Evolutionary conservation across 2,888 invertebrate species (phyloP).

Genomic region (Apodemia mormo): DNA sequence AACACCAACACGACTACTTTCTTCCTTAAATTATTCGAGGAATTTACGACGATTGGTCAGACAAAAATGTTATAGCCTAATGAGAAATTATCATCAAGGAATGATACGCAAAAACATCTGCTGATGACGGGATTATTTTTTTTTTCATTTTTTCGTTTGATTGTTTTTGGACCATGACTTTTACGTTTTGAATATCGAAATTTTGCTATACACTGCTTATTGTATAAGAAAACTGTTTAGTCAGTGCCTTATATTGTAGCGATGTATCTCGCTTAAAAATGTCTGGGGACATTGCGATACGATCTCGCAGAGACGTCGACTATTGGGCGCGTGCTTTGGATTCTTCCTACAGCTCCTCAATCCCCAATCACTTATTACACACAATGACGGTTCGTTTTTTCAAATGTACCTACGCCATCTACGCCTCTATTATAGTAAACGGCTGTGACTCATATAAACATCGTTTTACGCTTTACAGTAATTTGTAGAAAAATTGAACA

Average conservation of each 20-base stretch:
- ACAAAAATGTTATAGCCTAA: conserved; percentile 80
- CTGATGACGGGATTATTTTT: conserved; percentile 49
- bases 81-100: conserved; percentile 80
- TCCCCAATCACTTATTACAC: conserved; percentile 73
- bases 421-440: conserved; percentile 73
- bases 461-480: conserved; percentile 51
- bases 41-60: conserved; percentile 77
- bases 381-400: conserved; percentile 74
- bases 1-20: conserved; percentile 77
- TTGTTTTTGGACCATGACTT: conserved; percentile 75
- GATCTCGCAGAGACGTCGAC: conserved; percentile 62
- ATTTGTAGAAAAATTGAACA: conserved; percentile 40
- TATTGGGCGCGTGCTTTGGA: conserved; percentile 75
- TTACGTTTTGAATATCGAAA: conserved; percentile 54
- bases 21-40: conserved; percentile 80
- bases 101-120: conserved; percentile 68
- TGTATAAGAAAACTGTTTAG: conserved; percentile 40
- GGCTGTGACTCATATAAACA: conserved; percentile 67
- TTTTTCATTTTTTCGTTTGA: conserved; percentile 55
- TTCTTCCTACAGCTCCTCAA: conserved; percentile 52
- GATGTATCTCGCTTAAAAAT: conserved; percentile 47
- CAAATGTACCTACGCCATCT: conserved; percentile 49
- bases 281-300: conserved; percentile 72
- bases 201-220: conserved; percentile 52
- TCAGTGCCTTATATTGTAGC: conserved; percentile 47